Evolutionary conservation across 2,888 invertebrate genomes (phyloP), one percentile per base, ranked within the genome.

Genomic region (Hydraecia micacea): DNA sequence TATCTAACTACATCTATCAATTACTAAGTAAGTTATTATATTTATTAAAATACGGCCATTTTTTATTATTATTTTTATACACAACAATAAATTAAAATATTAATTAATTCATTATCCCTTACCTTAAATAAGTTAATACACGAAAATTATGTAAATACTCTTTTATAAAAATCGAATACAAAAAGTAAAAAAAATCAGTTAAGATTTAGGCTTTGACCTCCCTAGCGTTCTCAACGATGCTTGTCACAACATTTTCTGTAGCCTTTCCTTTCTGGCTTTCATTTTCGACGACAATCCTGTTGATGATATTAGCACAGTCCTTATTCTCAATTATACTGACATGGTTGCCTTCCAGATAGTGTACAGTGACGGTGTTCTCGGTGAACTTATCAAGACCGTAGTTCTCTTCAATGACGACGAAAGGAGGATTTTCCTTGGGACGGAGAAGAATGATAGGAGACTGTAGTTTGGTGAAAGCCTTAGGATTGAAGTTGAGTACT

Each of bases 311-410:
- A 0, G 97, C 97, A 71, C 97, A 94, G 86, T 97, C 97, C 71
- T 97, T 96, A 89, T 97, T 98, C 25, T 98, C 97, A 86, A 98
- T 91, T 88, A 98, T 98, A 63, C 97, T 97, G 0, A 97, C 92
- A 89, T 98, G 98, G 91, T 98, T 98, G 18, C 98, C 98, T 89
- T 98, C 98, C n/a, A 98, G 95, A 69, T 97, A 97, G 88, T 97
- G 97, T 0, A 98, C 95, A 0, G 97, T 96, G 0, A 98, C 97
- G 5, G 96, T 95, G 0, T 96, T 96, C 46, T 97, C 97, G 0
- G 97, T 97, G 42, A 97, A 92, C 91, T 97, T 97, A 0, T 97
- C 97, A 0, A 98, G 92, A 32, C 97, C 97, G 88, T 98, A 98
- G 90, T 98, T 98, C 52, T 98, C 97, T 72, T 97, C 97, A 4